A percentile compares a stretch with the other conserved stretches of the same genome.
phyloP scores from a whole-genome alignment of 2,113 vertebrate species.

The Verasper variegatus region DNA sequence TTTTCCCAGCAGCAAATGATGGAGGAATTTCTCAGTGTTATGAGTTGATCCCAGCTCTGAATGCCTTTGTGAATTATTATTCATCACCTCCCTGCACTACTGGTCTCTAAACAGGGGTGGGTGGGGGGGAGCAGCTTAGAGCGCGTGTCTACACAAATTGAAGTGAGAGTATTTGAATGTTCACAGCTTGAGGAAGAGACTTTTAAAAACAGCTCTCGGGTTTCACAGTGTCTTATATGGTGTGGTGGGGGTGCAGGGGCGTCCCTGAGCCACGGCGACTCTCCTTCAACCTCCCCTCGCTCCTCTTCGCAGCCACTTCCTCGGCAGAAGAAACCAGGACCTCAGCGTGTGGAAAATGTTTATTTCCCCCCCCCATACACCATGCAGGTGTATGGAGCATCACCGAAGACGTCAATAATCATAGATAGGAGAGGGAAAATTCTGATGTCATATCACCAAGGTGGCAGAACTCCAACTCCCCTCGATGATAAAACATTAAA shows the following conservation, averaged over 20 bases:
- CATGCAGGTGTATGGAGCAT: constrained; percentile 22
- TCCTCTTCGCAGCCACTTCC: constrained; percentile 4
- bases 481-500: neutral
- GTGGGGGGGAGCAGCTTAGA: neutral
- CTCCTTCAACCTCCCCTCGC: constrained; percentile 12
- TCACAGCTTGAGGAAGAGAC: constrained; percentile 40
- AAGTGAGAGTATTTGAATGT: constrained; percentile 55
- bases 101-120: constrained; percentile 5
- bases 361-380: constrained; percentile 34
- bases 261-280: constrained; percentile 37
- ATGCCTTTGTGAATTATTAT: constrained; percentile 4
- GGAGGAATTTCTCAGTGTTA: neutral
- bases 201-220: constrained; percentile 57
- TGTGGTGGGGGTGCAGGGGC: constrained; percentile 18
- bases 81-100: constrained; percentile 10
- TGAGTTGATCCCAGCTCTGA: constrained; percentile 12
- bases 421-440: neutral
- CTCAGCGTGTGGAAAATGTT: constrained; percentile 38
- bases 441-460: neutral
- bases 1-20: neutral
- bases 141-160: constrained; percentile 50
- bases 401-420: neutral
- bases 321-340: constrained; percentile 32
- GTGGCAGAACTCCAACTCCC: neutral
- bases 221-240: constrained; percentile 63